Conservation (phyloP, 1,140 invertebrate species). For the Harlomillsia oculata region DNA sequence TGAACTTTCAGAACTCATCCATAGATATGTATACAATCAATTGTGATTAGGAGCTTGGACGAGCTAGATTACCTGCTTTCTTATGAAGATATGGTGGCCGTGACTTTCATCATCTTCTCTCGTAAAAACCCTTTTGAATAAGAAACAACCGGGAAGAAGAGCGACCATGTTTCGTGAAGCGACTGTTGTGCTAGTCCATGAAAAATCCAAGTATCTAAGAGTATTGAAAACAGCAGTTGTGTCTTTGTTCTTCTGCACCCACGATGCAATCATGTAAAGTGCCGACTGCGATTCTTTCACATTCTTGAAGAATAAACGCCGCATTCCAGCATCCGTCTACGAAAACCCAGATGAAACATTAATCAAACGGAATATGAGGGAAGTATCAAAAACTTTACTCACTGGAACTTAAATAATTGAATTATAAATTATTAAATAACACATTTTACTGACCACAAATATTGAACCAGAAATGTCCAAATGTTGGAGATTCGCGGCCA, state of each 20-base stretch:
- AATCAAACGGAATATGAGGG: no score
- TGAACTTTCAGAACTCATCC: neutral
- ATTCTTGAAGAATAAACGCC: slow-evolving; percentile 16
- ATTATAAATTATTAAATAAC: no score
- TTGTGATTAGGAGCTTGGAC: neutral
- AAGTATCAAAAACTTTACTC: no score
- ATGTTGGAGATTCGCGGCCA: neutral
- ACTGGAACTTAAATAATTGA: no score
- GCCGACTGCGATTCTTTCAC: slow-evolving; percentile 2
- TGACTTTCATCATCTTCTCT: slow-evolving; percentile 11
- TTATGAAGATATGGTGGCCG: slow-evolving; percentile 24
- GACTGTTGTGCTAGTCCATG: slow-evolving; percentile 11
- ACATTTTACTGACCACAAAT: no score
- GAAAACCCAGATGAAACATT: no score
- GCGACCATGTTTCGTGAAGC: slow-evolving; percentile 16
- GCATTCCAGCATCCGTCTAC: slow-evolving; percentile 14
- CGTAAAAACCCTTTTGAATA: slow-evolving; percentile 17
- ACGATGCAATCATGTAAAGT: slow-evolving; percentile 14
- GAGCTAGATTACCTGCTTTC: slow-evolving; percentile 5
- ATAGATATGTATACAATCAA: neutral
- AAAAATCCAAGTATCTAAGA: slow-evolving; percentile 11
- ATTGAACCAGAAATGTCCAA: slow-evolving; percentile 14
- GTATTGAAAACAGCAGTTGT: slow-evolving; percentile 2
- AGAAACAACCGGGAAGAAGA: slow-evolving; percentile 10
- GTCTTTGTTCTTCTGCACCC: slow-evolving; percentile 14